Evolutionary conservation across 2,888 invertebrate genomes (phyloP), one percentile per base, ranked within the genome.

Genomic region (Pachymerium ferrugineum): DNA sequence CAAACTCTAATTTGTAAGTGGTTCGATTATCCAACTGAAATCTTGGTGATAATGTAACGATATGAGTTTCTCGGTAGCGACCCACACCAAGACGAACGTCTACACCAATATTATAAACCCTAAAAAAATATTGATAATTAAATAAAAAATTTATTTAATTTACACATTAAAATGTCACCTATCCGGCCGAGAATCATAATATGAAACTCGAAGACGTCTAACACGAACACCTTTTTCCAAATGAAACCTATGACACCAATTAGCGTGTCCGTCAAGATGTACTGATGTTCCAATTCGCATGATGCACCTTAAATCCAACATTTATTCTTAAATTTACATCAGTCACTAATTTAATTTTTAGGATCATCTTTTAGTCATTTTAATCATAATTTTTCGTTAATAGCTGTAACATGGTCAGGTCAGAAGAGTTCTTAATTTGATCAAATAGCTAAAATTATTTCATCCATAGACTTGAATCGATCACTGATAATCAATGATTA

Each of bases 11-110:
- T 73, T 88, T 89, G 78, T 84, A 85, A 3, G 85, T 85, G 0
- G 88, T 94, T 82, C 91, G 89, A 85, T 99, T 99, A 84, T 96
- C 93, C 74, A 98, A 85, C 83, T 95, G 93, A 85, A 91, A 97
- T 77, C 96, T 87, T 38, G 98, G 96, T 16, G 95, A 91, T 78
- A 98, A 87, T 4, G 94, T 94, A 33, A 97, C 92, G 78, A 98
- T 92, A 81, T 90, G 92, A 31, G 97, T 97, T 80, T 90, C 89
- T 8, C 92, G 87, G 85, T 97, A 96, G 78, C 92, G 88, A 42
- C 95, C 96, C 78, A 92, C 88, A 0, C 97, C 97, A 67, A 89
- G 87, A 74, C 93, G 87, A 73, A 96, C 91, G 80, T 93, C 90
- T 77, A 98, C 91, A 75, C 97, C 97, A 79, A 97, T 90, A 74